Percentiles rank a stretch among this genome's conserved stretches.
Conservation (phyloP, 2,113 vertebrate species). For the Crocuta crocuta region DNA sequence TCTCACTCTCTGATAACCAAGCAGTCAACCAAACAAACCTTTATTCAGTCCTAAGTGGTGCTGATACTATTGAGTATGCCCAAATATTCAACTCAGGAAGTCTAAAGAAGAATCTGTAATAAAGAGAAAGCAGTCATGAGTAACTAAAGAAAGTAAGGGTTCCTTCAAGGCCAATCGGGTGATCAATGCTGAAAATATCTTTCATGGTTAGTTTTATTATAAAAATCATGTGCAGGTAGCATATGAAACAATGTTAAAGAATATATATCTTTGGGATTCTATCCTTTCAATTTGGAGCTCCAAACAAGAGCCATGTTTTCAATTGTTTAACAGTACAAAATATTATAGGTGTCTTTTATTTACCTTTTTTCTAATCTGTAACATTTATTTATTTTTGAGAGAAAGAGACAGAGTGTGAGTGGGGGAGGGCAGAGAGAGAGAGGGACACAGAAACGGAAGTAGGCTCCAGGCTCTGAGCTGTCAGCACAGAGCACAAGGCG, state of each 20-base stretch:
- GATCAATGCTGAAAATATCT: not conserved
- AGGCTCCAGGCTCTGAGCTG: too few species aligned
- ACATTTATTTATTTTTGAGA: too few species aligned
- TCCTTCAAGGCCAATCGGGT: not conserved
- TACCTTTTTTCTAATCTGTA: not conserved
- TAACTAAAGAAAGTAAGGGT: slow-evolving; percentile 5
- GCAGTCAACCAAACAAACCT: not conserved
- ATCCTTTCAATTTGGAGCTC: not conserved
- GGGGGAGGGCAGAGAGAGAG: too few species aligned
- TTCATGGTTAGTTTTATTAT: not conserved
- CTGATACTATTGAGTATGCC: not conserved
- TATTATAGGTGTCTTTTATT: not conserved
- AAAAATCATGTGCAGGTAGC: not conserved
- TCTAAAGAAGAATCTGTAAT: not conserved
- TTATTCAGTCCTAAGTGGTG: not conserved
- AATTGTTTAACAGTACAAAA: not conserved
- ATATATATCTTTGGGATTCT: not conserved
- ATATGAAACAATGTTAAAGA: not conserved
- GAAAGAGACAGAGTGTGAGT: too few species aligned
- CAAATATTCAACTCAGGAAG: not conserved
- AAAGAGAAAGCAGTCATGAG: not conserved
- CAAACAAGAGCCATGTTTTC: not conserved
- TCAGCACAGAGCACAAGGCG: too few species aligned
- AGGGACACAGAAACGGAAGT: too few species aligned
- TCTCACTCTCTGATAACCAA: not conserved